Percentiles rank a stretch among this genome's conserved stretches.
These are phyloP conservation scores for Beris chalybata DNA, from an alignment of 2,888 invertebrate species.

Conservation along the genomic window DNA sequence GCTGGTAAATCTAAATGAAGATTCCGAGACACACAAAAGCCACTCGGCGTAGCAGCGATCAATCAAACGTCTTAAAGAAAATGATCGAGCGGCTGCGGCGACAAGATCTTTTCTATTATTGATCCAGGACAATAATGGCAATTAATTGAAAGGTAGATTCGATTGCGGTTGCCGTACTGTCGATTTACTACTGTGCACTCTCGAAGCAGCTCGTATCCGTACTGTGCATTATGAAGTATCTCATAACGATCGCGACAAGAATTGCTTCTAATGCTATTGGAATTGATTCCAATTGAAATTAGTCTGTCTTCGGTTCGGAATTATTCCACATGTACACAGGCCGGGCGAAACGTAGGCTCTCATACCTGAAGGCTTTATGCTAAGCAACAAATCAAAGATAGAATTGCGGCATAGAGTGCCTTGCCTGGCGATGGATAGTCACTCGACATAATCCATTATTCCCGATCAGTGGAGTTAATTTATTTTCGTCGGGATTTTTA, in stretches of 20 bases:
- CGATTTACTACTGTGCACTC: constrained; percentile 23
- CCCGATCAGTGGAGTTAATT: constrained; percentile 18
- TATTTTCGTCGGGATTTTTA: constrained; percentile 24
- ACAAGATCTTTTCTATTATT: constrained; percentile 23
- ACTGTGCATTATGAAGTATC: constrained; percentile 25
- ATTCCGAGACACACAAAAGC: constrained; percentile 16
- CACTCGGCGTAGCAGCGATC: constrained; percentile 17
- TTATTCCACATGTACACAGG: background rate
- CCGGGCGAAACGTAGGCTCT: background rate
- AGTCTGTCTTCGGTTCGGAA: constrained; percentile 1
- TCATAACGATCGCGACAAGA: constrained; percentile 1
- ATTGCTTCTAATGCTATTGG: constrained; percentile 15
- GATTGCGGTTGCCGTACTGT: constrained; percentile 18
- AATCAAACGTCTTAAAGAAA: constrained; percentile 19
- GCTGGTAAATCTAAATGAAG: constrained; percentile 10
- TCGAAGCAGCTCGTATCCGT: constrained; percentile 9
- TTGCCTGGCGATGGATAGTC: no score
- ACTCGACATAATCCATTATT: no score
- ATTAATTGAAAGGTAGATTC: constrained; percentile 31
- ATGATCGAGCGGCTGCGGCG: constrained; percentile 3
- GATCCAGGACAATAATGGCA: constrained; percentile 28
- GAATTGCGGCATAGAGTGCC: no score
- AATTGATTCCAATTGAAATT: constrained; percentile 21
- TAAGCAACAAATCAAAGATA: no score
- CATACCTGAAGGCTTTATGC: no score